Evolutionary conservation across 2,888 invertebrate genomes (phyloP).

Genomic region (Leptinotarsa peninsularis): DNA sequence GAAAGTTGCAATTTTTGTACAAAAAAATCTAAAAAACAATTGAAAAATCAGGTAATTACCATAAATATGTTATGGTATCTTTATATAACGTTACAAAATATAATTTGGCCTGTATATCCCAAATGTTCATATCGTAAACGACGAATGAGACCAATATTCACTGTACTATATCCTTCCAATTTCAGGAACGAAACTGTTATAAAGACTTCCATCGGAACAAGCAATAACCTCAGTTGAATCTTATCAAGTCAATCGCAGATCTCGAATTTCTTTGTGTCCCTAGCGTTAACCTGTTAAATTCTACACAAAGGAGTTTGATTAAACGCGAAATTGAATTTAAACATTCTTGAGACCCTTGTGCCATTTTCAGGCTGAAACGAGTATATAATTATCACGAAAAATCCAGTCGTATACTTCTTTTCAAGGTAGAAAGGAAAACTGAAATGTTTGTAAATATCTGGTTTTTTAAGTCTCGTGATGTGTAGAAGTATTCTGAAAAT

Average conservation of each 20-base stretch:
- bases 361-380: neutral
- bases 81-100: too few relatives aligned
- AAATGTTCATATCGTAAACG: too few relatives aligned
- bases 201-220: neutral
- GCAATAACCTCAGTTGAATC: slow-evolving; percentile 18
- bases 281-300: slow-evolving; percentile 15
- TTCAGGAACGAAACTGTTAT: neutral
- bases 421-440: neutral
- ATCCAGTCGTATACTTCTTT: neutral
- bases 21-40: too few relatives aligned
- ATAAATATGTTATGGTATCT: too few relatives aligned
- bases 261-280: slow-evolving; percentile 3
- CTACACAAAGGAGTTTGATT: slow-evolving; percentile 19
- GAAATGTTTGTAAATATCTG: too few relatives aligned
- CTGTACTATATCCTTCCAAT: neutral
- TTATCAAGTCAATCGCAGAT: slow-evolving; percentile 9
- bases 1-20: too few relatives aligned
- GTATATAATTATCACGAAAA: slow-evolving; percentile 4
- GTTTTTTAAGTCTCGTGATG: too few relatives aligned
- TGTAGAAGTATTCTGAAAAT: too few relatives aligned
- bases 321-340: slow-evolving; percentile 17
- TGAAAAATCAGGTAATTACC: too few relatives aligned
- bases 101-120: too few relatives aligned
- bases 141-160: too few relatives aligned
- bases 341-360: slow-evolving; percentile 8